These are phyloP conservation scores for Passer montanus DNA, from an alignment of 2,113 vertebrate species.

Conservation along the genomic window DNA sequence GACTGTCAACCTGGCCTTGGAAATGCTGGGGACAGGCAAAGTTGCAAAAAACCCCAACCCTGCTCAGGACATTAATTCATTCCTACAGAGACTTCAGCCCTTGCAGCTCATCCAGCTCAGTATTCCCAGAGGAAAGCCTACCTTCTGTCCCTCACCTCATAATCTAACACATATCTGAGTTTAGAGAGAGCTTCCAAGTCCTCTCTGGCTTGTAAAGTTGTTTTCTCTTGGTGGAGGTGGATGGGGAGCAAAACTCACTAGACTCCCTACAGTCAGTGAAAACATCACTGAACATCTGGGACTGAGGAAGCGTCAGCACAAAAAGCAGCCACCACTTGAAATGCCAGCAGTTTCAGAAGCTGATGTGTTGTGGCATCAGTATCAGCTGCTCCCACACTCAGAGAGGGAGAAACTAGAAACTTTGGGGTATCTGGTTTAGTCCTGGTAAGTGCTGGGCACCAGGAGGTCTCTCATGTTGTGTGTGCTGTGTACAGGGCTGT, in stretches of 20 bases:
- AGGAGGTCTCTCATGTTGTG: not conserved
- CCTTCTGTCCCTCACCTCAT: not conserved
- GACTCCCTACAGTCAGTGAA: not conserved
- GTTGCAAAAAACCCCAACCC: not conserved
- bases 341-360: not conserved
- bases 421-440: not conserved
- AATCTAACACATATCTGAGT: not conserved
- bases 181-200: not conserved
- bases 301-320: rapidly evolving
- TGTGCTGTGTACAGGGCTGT: not conserved
- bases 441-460: not conserved
- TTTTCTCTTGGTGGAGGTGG: not conserved
- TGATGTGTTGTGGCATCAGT: not conserved
- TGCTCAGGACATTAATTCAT: not conserved
- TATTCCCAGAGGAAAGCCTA: not conserved
- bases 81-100: rapidly evolving
- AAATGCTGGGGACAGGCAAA: not conserved
- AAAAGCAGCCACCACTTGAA: not conserved
- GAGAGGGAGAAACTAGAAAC: not conserved
- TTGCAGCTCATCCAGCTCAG: not conserved
- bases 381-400: not conserved
- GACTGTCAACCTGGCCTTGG: not conserved
- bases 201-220: not conserved
- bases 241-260: not conserved
- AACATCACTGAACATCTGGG: not conserved